These are phyloP conservation scores for Zosterops pallidus DNA, from an alignment of 2,113 vertebrate species.

Conservation along the genomic window DNA sequence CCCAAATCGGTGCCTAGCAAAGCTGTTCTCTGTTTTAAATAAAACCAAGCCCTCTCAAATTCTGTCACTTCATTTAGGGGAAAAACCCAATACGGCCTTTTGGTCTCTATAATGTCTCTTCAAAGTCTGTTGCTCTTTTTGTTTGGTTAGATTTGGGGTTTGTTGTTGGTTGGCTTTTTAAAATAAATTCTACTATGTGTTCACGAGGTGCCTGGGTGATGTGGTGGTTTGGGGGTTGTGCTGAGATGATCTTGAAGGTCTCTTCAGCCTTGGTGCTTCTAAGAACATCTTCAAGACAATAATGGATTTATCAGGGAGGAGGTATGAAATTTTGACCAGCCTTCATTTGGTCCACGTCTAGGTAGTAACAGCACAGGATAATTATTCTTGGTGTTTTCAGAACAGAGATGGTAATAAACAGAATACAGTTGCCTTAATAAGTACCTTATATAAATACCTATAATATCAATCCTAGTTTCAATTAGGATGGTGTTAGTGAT, in stretches of 20 bases:
- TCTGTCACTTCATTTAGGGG: background rate
- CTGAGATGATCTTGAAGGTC: background rate
- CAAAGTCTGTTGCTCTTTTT: background rate
- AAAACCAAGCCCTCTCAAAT: background rate
- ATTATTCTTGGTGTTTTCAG: background rate
- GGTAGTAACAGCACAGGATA: too few relatives aligned
- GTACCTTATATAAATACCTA: background rate
- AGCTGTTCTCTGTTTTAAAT: background rate
- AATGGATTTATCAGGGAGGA: background rate
- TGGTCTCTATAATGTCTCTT: too few relatives aligned
- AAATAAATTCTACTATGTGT: rapidly evolving
- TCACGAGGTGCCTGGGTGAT: background rate
- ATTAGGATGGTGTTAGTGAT: too few relatives aligned
- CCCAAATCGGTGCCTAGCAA: rapidly evolving
- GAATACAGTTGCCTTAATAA: background rate
- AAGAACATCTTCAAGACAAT: background rate
- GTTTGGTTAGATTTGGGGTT: background rate
- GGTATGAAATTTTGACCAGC: background rate
- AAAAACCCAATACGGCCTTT: rapidly evolving
- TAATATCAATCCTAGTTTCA: background rate
- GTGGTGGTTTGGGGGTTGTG: background rate
- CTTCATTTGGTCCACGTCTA: rapidly evolving
- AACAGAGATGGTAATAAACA: background rate
- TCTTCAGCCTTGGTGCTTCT: background rate
- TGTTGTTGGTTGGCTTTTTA: background rate